These are phyloP conservation scores for Lonchura striata DNA, from an alignment of 2,113 vertebrate genomes.

Conservation along the genomic window DNA sequence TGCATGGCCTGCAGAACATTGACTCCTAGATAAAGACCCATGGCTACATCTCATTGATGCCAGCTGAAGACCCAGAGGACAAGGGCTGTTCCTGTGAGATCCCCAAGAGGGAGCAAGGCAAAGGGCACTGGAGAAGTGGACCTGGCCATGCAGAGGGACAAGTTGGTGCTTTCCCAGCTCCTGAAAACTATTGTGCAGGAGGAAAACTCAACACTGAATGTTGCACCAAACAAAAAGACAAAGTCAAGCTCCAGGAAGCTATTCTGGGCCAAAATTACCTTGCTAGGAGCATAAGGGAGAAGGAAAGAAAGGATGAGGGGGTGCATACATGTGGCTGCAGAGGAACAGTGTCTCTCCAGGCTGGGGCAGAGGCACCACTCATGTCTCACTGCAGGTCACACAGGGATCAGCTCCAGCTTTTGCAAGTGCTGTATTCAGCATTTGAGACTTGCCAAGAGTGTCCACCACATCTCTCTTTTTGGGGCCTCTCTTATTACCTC, in stretches of 20 bases:
- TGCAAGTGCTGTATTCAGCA: neutral
- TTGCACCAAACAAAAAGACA: neutral
- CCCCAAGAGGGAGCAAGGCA: neutral
- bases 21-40: neutral
- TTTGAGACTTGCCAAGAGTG: neutral
- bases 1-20: neutral
- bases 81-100: neutral
- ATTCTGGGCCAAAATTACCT: neutral
- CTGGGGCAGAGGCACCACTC: neutral
- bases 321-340: rapidly evolving
- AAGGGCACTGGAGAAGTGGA: neutral
- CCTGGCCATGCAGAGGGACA: neutral
- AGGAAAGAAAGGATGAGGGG: neutral
- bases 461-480: neutral
- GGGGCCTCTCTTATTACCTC: neutral
- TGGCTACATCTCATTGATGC: neutral
- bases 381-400: neutral
- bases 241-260: neutral
- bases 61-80: neutral
- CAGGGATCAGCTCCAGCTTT: neutral
- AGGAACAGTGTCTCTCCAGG: neutral
- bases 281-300: neutral
- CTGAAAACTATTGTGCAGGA: neutral
- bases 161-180: neutral
- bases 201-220: neutral